These are phyloP conservation scores for Lepus oiostolus DNA, from an alignment of 2,797 vertebrate genomes.

Conservation along the genomic window DNA sequence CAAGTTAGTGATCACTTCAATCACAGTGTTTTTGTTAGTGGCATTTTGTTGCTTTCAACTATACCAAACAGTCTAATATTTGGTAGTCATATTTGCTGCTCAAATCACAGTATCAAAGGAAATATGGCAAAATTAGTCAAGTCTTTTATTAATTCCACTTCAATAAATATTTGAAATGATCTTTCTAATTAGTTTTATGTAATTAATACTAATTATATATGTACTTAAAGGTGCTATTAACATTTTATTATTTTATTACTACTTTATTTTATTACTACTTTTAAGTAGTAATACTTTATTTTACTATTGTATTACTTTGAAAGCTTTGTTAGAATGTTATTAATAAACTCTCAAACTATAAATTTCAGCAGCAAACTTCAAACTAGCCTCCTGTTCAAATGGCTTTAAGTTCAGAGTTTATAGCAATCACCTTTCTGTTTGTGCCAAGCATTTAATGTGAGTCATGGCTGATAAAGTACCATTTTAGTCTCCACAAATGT, in stretches of 20 bases:
- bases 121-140: neutral
- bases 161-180: constrained; percentile 39
- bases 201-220: neutral
- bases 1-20: constrained; percentile 22
- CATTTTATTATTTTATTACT: neutral
- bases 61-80: neutral
- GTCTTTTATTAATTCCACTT: neutral
- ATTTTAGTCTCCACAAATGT: too few relatives aligned
- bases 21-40: neutral
- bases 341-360: neutral
- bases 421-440: neutral
- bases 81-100: neutral
- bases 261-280: too few relatives aligned
- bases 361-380: constrained; percentile 29
- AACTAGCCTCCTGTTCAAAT: neutral
- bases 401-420: constrained; percentile 21
- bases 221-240: neutral
- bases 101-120: neutral
- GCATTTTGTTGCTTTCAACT: neutral
- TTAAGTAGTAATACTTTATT: too few relatives aligned
- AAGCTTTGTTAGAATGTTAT: neutral
- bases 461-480: neutral
- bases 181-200: constrained; percentile 38
- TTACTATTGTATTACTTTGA: neutral
- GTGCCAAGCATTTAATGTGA: neutral